Evolutionary conservation across 2,888 invertebrate species (phyloP).

Genomic region (Cerastoderma edule): DNA sequence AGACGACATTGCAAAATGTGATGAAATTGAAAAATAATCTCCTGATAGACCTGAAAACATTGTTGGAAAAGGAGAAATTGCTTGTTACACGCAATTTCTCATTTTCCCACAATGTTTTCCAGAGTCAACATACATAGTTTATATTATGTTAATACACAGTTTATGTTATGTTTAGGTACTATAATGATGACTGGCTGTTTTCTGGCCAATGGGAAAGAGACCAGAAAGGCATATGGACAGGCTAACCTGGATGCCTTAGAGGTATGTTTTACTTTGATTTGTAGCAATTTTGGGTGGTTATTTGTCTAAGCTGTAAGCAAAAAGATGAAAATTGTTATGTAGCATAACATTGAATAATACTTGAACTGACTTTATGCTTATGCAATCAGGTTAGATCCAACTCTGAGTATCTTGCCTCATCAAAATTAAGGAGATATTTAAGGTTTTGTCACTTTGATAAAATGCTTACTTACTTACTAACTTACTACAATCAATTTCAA

Average conservation of each 20-base stretch:
- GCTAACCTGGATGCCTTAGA: slow-evolving; percentile 96
- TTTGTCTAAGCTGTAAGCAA: too few relatives aligned
- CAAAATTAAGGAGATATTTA: too few relatives aligned
- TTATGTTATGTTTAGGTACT: slow-evolving; percentile 78
- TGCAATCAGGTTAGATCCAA: too few relatives aligned
- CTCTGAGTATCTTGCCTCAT: too few relatives aligned
- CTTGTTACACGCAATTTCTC: neutral
- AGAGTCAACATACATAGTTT: neutral
- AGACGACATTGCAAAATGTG: too few relatives aligned
- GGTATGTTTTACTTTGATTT: slow-evolving; percentile 85
- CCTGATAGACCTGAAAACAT: slow-evolving; percentile 1
- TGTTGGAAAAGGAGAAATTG: neutral
- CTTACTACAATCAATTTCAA: neutral
- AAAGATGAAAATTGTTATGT: too few relatives aligned
- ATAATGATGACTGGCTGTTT: slow-evolving; percentile 96
- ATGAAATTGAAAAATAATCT: too few relatives aligned
- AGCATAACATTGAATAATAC: too few relatives aligned
- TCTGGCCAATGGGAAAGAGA: slow-evolving; percentile 97
- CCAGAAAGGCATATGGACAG: slow-evolving; percentile 95
- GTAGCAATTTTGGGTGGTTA: too few relatives aligned
- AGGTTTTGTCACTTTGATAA: too few relatives aligned
- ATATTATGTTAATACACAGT: neutral
- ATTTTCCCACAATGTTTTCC: neutral
- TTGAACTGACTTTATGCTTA: too few relatives aligned
- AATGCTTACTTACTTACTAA: neutral